Evolutionary conservation across 2,113 vertebrate species (phyloP).

Genomic region (Benitochromis conjunctus): DNA sequence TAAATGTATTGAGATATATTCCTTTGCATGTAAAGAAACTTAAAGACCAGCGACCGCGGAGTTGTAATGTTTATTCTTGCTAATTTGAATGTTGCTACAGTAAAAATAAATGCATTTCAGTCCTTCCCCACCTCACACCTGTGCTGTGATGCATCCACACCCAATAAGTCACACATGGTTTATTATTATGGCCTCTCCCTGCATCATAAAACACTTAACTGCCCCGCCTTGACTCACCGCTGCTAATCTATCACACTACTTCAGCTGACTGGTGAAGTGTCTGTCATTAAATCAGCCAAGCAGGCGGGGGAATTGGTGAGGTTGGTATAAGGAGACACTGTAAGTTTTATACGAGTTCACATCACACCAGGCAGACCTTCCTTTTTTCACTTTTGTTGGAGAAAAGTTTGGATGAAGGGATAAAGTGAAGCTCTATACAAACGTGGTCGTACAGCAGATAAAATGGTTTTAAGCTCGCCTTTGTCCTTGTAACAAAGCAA

Average conservation of each 20-base stretch:
- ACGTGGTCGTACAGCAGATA: background rate
- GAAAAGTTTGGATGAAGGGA: background rate
- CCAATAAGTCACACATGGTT: slow-evolving; percentile 60
- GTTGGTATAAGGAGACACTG: background rate
- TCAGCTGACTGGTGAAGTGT: slow-evolving; percentile 28
- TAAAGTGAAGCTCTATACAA: background rate
- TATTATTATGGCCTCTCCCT: slow-evolving; percentile 57
- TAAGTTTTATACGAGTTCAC: background rate
- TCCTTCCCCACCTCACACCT: slow-evolving; percentile 26
- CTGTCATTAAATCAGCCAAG: slow-evolving; percentile 25
- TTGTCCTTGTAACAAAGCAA: background rate
- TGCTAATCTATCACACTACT: slow-evolving; percentile 47
- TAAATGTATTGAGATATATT: background rate
- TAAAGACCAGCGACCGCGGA: background rate
- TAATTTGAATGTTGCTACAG: slow-evolving; percentile 8
- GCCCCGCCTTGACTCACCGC: slow-evolving; percentile 34
- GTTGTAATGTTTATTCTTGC: slow-evolving; percentile 8
- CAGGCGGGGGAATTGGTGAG: background rate
- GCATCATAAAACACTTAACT: slow-evolving; percentile 66
- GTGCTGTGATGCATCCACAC: slow-evolving; percentile 35
- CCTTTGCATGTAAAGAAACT: background rate
- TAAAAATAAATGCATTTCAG: slow-evolving; percentile 3
- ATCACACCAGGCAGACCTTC: background rate
- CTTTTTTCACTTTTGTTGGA: background rate
- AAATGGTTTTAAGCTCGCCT: background rate